Base-by-base conservation (phyloP, 2,888 invertebrate genomes). In the Entomobrya proxima region DNA sequence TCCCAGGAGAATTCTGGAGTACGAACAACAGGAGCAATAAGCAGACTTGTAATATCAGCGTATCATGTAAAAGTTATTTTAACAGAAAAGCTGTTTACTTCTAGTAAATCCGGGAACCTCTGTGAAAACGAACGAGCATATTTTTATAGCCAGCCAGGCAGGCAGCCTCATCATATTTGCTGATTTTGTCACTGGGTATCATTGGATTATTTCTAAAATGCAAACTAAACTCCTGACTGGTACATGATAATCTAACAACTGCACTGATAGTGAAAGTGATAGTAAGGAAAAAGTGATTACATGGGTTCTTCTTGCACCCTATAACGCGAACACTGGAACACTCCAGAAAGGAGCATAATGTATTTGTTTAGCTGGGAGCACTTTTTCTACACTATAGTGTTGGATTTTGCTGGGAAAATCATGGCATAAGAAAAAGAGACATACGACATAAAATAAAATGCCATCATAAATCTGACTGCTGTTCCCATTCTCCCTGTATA, bases 361-460 rank as follows among this genome's bases (percentile, higher is more conserved):
- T 55, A 37, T 61, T 50, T 44, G 61, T 67, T 24, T 67, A 67
- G 67, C 67, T 67, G 18, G 79, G 24, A 79, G 50, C 44, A 50
- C 24, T 35, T 40, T 55, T 72, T 44, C 58, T 74, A 11, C 21
- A 11, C 50, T 27, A 44, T n/a, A 27, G 27, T 50, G n/a, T 55
- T 55, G 32, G 52, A 24, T 50, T 35, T 24, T 58, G 24, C 18
- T 50, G 50, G 74, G 50, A 7, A 74, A 74, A 52, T 40, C 61
- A 85, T 67, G 75, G 79, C 85, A 85, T 85, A 85, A 85, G 50
- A 79, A 52, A n/a, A 64, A 52, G 79, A 79, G 85, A 85, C 79
- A 74, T 85, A 85, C 40, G 75, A 80, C 80, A 86, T 80, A 86
- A 86, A 81, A 81, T 80, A 86, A 80, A 86, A 80, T 80, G 80